phyloP scores from a whole-genome alignment of 2,797 vertebrate genomes.

The Columba guinea region DNA sequence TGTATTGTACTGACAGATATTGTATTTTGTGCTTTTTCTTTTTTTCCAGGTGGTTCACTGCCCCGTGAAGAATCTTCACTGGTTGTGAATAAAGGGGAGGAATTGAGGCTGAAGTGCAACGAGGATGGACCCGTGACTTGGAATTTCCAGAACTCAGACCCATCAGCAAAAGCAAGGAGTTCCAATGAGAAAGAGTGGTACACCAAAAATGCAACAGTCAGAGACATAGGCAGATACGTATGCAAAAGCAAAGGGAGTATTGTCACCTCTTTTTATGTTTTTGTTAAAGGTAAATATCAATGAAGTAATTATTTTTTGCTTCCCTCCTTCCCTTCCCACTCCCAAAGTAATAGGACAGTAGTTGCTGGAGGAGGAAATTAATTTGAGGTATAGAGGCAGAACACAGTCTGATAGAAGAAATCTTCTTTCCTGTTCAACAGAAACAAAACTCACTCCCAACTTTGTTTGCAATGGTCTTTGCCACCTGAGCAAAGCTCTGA shows the following conservation, averaged over 20 bases:
- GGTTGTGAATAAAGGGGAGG: constrained; percentile 76
- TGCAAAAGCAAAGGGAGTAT: constrained; percentile 81
- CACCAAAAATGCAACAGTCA: constrained; percentile 67
- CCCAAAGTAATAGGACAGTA: not conserved
- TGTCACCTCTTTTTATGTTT: constrained; percentile 86
- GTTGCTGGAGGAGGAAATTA: not conserved
- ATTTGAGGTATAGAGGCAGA: not conserved
- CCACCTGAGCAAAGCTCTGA: not conserved
- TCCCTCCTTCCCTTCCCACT: not conserved
- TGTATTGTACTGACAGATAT: not conserved
- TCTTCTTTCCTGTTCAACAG: not conserved
- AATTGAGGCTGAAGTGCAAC: constrained; percentile 80
- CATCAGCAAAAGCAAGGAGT: not conserved
- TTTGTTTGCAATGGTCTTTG: not conserved
- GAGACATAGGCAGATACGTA: constrained; percentile 84
- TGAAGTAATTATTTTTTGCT: not conserved
- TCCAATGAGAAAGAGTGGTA: constrained; percentile 42
- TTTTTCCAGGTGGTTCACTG: constrained; percentile 1
- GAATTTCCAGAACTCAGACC: constrained; percentile 78
- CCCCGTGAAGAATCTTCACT: constrained; percentile 63
- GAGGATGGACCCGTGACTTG: constrained; percentile 81
- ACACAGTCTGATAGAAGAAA: not conserved
- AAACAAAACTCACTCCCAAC: not conserved
- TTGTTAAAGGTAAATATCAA: constrained; percentile 87
- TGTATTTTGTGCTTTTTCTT: not conserved